phyloP scores from a whole-genome alignment of 2,797 vertebrate genomes.

The Dromococcyx pavoninus region DNA sequence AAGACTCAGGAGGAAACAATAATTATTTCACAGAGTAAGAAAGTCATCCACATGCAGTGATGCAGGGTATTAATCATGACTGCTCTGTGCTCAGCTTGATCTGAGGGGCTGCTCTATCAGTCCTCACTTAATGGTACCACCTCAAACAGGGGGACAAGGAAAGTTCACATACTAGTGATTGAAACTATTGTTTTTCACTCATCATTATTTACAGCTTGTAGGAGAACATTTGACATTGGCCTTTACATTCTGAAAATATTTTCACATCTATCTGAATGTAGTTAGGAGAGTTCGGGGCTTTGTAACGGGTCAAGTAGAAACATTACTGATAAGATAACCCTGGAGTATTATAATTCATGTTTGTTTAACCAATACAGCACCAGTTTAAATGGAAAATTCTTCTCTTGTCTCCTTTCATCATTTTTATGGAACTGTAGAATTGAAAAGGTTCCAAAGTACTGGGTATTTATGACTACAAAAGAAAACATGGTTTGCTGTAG shows the following conservation, averaged over 20 bases:
- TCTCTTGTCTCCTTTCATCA: conserved; percentile 26
- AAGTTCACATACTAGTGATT: neutral
- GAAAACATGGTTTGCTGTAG: conserved; percentile 13
- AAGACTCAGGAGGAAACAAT: neutral
- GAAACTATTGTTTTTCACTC: neutral
- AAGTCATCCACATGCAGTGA: neutral
- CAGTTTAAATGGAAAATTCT: conserved; percentile 30
- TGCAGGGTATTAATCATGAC: neutral
- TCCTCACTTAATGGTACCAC: neutral
- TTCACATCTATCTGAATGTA: conserved; percentile 7
- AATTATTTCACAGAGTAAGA: neutral
- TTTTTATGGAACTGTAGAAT: conserved; percentile 15
- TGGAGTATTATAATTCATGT: neutral
- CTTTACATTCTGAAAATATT: conserved; percentile 7
- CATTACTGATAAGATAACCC: neutral
- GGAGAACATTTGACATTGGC: neutral
- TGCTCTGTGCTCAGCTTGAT: neutral
- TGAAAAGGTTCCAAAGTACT: conserved; percentile 15
- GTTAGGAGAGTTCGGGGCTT: neutral
- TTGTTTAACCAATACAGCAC: neutral
- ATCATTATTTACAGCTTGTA: neutral
- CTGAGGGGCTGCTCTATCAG: neutral
- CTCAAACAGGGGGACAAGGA: neutral
- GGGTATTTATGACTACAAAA: conserved; percentile 40
- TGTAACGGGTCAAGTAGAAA: neutral